These are phyloP conservation scores for Rhabdomys dilectus DNA, from an alignment of 2,113 vertebrate genomes.

Conservation along the genomic window DNA sequence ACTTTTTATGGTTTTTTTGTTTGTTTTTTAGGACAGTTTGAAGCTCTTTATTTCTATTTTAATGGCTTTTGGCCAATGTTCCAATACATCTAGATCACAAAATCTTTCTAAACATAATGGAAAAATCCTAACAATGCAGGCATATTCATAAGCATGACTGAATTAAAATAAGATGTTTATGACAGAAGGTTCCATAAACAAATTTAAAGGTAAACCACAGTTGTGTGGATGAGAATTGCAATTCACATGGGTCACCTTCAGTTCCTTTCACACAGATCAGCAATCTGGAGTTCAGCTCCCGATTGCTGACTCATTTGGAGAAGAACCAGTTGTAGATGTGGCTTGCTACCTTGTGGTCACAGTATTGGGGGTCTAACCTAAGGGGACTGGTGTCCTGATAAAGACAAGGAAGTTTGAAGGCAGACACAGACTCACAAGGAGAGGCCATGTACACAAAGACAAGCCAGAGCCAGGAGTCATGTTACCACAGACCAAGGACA, in stretches of 20 bases:
- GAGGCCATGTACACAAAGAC: rapidly evolving
- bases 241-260: no score
- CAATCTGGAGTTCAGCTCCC: neutral
- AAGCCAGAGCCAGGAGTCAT: rapidly evolving
- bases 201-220: neutral
- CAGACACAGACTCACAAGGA: neutral
- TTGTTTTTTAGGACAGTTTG: neutral
- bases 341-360: neutral
- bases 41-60: neutral
- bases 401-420: neutral
- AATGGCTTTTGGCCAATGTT: neutral
- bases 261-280: neutral
- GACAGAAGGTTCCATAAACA: neutral
- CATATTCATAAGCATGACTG: neutral
- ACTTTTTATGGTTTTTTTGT: neutral
- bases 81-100: neutral
- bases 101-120: neutral
- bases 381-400: rapidly evolving
- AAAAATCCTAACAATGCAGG: neutral
- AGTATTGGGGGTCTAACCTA: rapidly evolving
- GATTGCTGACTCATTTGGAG: neutral
- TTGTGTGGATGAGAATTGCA: neutral
- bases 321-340: neutral
- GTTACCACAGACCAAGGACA: rapidly evolving
- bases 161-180: constrained; percentile 2